phyloP scores from a whole-genome alignment of 2,888 invertebrate genomes.

The Nasonovia ribisnigri region DNA sequence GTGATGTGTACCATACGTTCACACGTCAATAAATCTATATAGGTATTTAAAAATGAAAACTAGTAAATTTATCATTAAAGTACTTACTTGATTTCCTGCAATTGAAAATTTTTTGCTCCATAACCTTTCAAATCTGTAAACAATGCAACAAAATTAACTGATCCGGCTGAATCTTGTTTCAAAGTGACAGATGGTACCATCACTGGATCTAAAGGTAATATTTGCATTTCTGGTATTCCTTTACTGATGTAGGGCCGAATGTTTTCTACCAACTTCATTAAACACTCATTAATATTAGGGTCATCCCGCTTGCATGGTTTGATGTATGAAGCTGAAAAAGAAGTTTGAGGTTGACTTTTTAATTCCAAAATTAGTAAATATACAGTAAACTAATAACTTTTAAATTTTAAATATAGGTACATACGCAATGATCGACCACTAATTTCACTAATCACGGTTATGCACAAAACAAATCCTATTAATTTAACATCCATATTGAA shows the following conservation, averaged over 20 bases:
- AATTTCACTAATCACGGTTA: constrained; percentile 13
- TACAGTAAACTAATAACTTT: neutral
- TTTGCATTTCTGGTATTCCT: constrained; percentile 68
- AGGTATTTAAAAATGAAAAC: too few relatives aligned
- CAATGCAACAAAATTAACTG: constrained; percentile 67
- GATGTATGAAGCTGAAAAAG: constrained; percentile 68
- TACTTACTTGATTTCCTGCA: constrained; percentile 66
- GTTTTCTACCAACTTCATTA: constrained; percentile 67
- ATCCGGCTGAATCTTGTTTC: constrained; percentile 67
- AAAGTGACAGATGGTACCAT: constrained; percentile 67
- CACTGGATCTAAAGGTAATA: constrained; percentile 68
- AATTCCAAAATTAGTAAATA: neutral
- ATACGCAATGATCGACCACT: constrained; percentile 52
- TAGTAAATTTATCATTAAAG: neutral
- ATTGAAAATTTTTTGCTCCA: constrained; percentile 66
- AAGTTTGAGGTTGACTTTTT: neutral
- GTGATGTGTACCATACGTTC: too few relatives aligned
- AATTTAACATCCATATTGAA: constrained; percentile 29
- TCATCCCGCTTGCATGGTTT: constrained; percentile 69
- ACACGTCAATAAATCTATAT: too few relatives aligned
- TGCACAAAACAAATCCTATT: neutral
- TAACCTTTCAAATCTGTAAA: constrained; percentile 67
- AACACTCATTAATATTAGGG: constrained; percentile 69
- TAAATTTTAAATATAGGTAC: constrained; percentile 20
- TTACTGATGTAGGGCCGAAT: constrained; percentile 67